Conservation (phyloP, 2,113 vertebrate species). For the Aptenodytes forsteri region DNA sequence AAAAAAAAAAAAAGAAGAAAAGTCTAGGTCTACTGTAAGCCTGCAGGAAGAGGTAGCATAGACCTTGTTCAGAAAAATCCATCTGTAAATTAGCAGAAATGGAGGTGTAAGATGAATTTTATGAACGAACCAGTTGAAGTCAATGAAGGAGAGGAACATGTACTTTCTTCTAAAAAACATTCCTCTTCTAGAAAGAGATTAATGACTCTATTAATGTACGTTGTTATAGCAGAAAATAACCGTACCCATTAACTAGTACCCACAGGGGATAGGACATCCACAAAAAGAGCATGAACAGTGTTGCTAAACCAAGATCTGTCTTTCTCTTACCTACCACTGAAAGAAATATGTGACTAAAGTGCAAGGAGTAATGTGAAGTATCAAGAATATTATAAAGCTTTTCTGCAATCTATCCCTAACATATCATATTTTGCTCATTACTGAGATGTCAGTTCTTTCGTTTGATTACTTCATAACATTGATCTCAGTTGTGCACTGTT, state of each 20-base stretch:
- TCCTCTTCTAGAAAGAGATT: background rate
- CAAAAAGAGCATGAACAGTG: background rate
- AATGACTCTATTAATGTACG: background rate
- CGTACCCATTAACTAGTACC: background rate
- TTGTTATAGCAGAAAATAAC: background rate
- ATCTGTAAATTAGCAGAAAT: background rate
- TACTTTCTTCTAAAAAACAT: background rate
- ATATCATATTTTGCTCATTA: background rate
- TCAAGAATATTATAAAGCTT: background rate
- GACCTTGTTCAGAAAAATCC: background rate
- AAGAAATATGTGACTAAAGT: background rate
- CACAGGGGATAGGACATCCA: background rate
- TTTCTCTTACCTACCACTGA: background rate
- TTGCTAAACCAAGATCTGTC: background rate
- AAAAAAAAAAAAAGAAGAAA: background rate
- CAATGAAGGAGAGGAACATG: background rate
- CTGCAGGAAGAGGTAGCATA: background rate
- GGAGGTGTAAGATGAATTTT: background rate
- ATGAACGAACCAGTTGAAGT: background rate
- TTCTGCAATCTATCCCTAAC: background rate
- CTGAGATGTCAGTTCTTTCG: background rate
- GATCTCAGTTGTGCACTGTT: background rate
- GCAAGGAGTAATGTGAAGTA: background rate
- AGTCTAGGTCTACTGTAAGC: background rate
- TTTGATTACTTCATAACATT: background rate